Base-by-base conservation (phyloP, 2,797 vertebrate species). In the Rousettus madagascariensis region DNA sequence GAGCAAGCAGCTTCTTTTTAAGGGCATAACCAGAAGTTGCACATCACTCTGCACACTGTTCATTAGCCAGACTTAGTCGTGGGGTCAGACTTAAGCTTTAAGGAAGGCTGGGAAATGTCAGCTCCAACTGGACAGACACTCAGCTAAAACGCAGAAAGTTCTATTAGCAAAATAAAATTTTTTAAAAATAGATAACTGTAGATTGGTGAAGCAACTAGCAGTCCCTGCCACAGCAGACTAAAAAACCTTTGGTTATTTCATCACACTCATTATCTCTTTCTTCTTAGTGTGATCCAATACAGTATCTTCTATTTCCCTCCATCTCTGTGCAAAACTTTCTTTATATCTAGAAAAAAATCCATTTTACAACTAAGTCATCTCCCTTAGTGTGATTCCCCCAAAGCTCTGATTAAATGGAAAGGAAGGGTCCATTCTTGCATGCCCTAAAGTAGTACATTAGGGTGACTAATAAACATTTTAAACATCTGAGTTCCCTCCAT, bases 331-430 rank as follows among this genome's bases (percentile, higher is more conserved):
- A 17, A 11, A 30, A 78, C 33, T 86, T 97, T 71, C 33, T 95
- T 59, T 82, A 33, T 49, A 8, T 78, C 72, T 68, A 91, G 83
- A 72, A 93, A 97, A 93, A 97, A 90, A 53, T 7, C 1, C 33
- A 53, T 59, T 92, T 94, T 69, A 85, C 41, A 30, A 26, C 30
- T 19, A 88, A 77, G 28, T 66, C 15, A 36, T 74, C 33, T 94
- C 38, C 61, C n/a, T 94, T 90, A 71, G 79, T 61, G 89, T 86
- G n/a, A 82, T 86, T 89, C 38, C 61, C 89, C 74, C 65, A 92
- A 80, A 94, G 16, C 20, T 57, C 75, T 80, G 46, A 93, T 59
- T 83, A 91, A 93, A 66, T 72, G 16, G 36, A 86, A 95, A 90
- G 8, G 15, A 3, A 8, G 4, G 43, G 12, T 65, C n/a, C 46